These are phyloP conservation scores for Colistium nudipinnis DNA, from an alignment of 2,113 vertebrate genomes.

Conservation along the genomic window DNA sequence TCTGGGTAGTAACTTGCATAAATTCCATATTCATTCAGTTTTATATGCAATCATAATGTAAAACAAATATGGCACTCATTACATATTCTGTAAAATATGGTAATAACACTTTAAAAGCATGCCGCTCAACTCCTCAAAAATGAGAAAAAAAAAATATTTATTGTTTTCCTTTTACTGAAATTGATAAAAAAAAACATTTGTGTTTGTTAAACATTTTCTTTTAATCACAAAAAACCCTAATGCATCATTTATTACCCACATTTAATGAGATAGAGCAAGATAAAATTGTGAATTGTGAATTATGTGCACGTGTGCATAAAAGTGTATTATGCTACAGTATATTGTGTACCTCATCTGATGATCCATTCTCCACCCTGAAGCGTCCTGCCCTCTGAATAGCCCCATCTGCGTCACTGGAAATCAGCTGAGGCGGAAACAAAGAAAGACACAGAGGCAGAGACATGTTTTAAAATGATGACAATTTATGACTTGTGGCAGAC, in stretches of 20 bases:
- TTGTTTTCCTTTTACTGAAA: too few species aligned
- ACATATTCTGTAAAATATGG: too few species aligned
- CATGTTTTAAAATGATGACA: constrained; percentile 60
- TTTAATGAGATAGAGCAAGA: neutral
- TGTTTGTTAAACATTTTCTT: too few species aligned
- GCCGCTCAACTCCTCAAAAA: too few species aligned
- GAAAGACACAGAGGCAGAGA: constrained; percentile 33
- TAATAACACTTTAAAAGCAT: too few species aligned
- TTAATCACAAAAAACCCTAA: neutral
- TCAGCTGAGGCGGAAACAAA: constrained; percentile 84
- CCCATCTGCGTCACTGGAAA: constrained; percentile 98
- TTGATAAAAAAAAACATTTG: too few species aligned
- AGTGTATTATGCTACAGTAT: neutral
- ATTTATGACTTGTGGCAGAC: constrained; percentile 36
- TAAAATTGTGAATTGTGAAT: too few species aligned
- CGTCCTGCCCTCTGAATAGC: constrained; percentile 98
- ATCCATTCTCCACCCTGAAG: constrained; percentile 98
- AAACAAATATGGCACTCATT: too few species aligned
- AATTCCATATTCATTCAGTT: too few species aligned
- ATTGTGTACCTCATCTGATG: constrained; percentile 88
- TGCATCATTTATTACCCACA: neutral
- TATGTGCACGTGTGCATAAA: neutral
- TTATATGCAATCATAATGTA: too few species aligned
- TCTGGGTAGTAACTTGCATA: too few species aligned
- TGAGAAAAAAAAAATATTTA: too few species aligned